Conservation (phyloP, 2,113 vertebrate species). For the Gadus macrocephalus region DNA sequence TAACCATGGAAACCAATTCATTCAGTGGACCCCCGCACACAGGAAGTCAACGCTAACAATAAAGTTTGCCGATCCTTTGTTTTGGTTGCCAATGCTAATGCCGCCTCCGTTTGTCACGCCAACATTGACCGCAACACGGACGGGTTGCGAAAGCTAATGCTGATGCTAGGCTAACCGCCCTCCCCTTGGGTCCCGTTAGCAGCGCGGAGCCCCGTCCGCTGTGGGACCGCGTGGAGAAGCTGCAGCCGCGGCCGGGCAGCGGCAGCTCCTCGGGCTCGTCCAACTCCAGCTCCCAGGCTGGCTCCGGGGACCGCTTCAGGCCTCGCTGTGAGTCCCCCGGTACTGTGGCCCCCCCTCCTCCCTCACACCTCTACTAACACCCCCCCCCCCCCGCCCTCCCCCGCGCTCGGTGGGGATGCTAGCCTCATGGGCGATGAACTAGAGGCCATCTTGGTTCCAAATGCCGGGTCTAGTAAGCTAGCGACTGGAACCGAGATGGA, state of each 20-base stretch:
- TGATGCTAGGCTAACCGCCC: neutral
- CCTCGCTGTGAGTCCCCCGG: constrained; percentile 84
- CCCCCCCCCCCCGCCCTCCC: too few species aligned
- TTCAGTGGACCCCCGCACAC: neutral
- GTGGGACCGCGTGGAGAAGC: constrained; percentile 96
- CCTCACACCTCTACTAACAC: too few species aligned
- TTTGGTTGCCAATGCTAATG: too few species aligned
- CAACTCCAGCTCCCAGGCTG: constrained; percentile 89
- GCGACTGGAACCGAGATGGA: too few species aligned
- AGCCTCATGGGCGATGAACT: too few species aligned
- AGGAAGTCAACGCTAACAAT: too few species aligned
- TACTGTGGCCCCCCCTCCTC: constrained; percentile 23
- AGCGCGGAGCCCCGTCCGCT: constrained; percentile 90
- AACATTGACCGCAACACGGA: too few species aligned
- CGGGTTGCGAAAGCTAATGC: neutral
- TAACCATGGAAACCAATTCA: constrained; percentile 36
- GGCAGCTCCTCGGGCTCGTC: constrained; percentile 92
- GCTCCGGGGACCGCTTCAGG: constrained; percentile 88
- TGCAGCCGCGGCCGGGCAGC: constrained; percentile 88
- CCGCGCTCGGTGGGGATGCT: too few species aligned
- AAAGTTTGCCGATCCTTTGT: too few species aligned
- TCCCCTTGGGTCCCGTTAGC: constrained; percentile 51
- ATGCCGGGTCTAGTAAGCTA: too few species aligned
- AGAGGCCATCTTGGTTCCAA: too few species aligned
- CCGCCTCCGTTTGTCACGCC: too few species aligned